phyloP scores from a whole-genome alignment of 2,113 vertebrate genomes.

The Pedetes capensis region DNA sequence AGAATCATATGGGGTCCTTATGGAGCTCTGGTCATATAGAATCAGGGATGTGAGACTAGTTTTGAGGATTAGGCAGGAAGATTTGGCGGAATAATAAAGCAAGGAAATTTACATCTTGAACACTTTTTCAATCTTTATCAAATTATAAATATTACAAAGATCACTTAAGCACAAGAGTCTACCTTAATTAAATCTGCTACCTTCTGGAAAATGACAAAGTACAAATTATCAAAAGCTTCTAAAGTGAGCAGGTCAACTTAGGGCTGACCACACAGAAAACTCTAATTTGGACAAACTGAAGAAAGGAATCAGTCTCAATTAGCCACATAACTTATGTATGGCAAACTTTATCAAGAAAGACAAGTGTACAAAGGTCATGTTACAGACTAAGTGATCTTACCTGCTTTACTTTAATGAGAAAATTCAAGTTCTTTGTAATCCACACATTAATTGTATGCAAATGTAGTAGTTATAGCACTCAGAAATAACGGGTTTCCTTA shows the following conservation, averaged over 20 bases:
- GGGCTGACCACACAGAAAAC: slow-evolving; percentile 3
- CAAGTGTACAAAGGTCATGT: slow-evolving; percentile 20
- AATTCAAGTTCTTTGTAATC: slow-evolving; percentile 55
- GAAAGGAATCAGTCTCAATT: slow-evolving; percentile 16
- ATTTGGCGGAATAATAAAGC: slow-evolving; percentile 70
- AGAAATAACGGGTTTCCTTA: slow-evolving; percentile 44
- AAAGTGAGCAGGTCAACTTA: slow-evolving; percentile 24
- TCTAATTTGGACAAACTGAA: slow-evolving; percentile 44
- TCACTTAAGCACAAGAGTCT: slow-evolving; percentile 53
- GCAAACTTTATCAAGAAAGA: slow-evolving; percentile 47
- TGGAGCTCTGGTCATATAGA: slow-evolving; percentile 60
- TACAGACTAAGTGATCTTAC: slow-evolving; percentile 1
- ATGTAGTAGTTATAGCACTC: slow-evolving; percentile 37
- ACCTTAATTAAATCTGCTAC: slow-evolving; percentile 53
- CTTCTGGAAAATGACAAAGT: slow-evolving; percentile 45
- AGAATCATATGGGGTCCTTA: slow-evolving; percentile 69
- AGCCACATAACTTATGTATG: neutral
- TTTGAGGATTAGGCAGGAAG: slow-evolving; percentile 44
- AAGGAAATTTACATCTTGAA: slow-evolving; percentile 60
- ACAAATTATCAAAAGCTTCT: slow-evolving; percentile 50
- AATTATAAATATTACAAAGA: slow-evolving; percentile 59
- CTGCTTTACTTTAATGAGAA: slow-evolving; percentile 44
- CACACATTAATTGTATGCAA: slow-evolving; percentile 65
- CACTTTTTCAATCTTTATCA: slow-evolving; percentile 68
- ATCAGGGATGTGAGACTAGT: slow-evolving; percentile 42